These are phyloP conservation scores for Cepaea hortensis DNA, from an alignment of 2,888 invertebrate species.

Conservation along the genomic window DNA sequence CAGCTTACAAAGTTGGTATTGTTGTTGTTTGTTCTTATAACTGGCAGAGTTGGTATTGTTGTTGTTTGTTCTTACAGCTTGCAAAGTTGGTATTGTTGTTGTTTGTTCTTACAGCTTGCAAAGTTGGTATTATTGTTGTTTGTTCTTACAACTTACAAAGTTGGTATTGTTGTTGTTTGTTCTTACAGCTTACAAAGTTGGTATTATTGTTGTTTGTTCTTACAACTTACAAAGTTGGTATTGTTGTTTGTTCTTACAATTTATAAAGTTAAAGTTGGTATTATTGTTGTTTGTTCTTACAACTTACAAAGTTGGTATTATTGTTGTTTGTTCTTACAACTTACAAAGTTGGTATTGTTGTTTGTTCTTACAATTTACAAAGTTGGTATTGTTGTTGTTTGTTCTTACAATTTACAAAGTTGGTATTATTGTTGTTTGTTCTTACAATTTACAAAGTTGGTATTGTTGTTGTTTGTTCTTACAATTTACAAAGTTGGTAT, in stretches of 20 bases:
- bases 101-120: conserved; percentile 85
- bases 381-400: conserved; percentile 59
- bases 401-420: conserved; percentile 85
- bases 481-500: conserved; percentile 81
- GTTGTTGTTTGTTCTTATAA: conserved; percentile 83
- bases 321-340: conserved; percentile 83
- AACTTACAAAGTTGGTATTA: too few species aligned
- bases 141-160: too few species aligned
- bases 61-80: neutral
- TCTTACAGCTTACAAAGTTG: conserved; percentile 84
- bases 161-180: conserved; percentile 74
- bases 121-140: conserved; percentile 62
- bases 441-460: too few species aligned
- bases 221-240: too few species aligned
- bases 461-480: conserved; percentile 79
- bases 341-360: conserved; percentile 76
- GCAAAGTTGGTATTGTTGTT: too few species aligned
- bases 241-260: too few species aligned
- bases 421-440: neutral
- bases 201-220: neutral
- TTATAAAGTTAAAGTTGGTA: too few species aligned
- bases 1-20: too few species aligned
- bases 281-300: neutral
- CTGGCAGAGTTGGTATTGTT: conserved; percentile 76
- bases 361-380: neutral